phyloP scores from a whole-genome alignment of 2,888 invertebrate genomes.

The Nezara viridula region DNA sequence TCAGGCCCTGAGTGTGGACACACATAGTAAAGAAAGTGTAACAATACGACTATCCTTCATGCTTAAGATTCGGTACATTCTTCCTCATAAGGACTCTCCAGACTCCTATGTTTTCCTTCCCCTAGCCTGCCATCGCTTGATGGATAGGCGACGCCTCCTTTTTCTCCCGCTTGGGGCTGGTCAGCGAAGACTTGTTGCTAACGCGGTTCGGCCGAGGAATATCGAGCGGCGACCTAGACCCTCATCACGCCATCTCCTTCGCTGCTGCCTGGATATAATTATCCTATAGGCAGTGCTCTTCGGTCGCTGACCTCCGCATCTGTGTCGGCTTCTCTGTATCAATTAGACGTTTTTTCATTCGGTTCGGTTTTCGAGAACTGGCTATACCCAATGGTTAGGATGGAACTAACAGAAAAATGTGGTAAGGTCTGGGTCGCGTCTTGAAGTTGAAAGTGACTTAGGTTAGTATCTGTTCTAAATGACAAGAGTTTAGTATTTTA shows the following conservation, averaged over 20 bases:
- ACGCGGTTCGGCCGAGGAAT: background rate
- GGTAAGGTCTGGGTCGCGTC: background rate
- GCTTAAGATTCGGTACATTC: background rate
- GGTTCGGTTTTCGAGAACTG: conserved; percentile 9
- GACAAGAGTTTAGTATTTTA: too few species aligned
- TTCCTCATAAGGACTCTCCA: background rate
- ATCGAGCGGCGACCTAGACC: conserved; percentile 51
- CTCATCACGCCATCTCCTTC: conserved; percentile 19
- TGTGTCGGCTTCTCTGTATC: conserved; percentile 17
- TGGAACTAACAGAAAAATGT: background rate
- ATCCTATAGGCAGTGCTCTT: conserved; percentile 29
- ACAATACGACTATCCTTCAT: too few species aligned
- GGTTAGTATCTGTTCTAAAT: background rate
- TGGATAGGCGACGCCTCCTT: background rate
- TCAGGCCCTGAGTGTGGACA: too few species aligned
- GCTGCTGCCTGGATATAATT: conserved; percentile 47
- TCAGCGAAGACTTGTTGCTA: conserved; percentile 18
- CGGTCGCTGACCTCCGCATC: conserved; percentile 52
- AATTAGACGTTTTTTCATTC: background rate
- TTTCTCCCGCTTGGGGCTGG: background rate
- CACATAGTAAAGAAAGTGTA: too few species aligned
- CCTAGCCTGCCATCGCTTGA: background rate
- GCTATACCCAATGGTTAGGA: background rate
- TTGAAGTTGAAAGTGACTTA: background rate
- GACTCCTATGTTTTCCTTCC: background rate